Evolutionary conservation across 2,888 invertebrate genomes (phyloP), one percentile per base, ranked within the genome.

Genomic region (Junonia oenone): DNA sequence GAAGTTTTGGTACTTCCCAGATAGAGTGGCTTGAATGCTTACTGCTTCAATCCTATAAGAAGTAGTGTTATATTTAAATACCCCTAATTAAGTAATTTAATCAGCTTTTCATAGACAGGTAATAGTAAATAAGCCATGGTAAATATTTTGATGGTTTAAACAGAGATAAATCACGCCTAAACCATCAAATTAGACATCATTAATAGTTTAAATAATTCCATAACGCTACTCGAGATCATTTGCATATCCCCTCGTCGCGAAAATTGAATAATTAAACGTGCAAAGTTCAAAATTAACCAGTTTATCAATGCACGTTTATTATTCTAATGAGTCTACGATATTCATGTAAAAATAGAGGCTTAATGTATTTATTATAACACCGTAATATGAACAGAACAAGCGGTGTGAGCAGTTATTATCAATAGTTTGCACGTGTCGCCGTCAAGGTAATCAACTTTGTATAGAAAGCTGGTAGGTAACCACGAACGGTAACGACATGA

Each of bases 401-500:
- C 15, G 29, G 22, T 15, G 45, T 22, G 37, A 31, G 51, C 57
- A 54, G 46, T 51, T 49, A 56, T 47, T 62, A 62, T 61, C 59
- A 60, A 61, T 58, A 62, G 59, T 62, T 62, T 56, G 58, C 67
- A 67, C 66, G 65, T 66, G 67, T 60, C 62, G 40, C 48, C 56
- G 57, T 62, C 67, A 65, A 67, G 66, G 67, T 47, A 51, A 66
- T 56, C 62, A 58, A 58, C 59, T 55, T 58, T 49, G 47, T 45
- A 54, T 50, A 59, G 53, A 53, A 51, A 58, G 62, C 58, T 37
- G 45, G 53, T 61, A 46, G 45, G 53, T 61, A 46, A 51, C 47
- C 26, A 47, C 17, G 51, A 31, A 33, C 17, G 13, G 33, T 47
- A 26, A 40, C 22, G 46, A 55, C 19, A 45, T 38, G 27, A n/a